Evolutionary conservation across 1,140 invertebrate genomes (phyloP).

Genomic region (Lepidurus apus): DNA sequence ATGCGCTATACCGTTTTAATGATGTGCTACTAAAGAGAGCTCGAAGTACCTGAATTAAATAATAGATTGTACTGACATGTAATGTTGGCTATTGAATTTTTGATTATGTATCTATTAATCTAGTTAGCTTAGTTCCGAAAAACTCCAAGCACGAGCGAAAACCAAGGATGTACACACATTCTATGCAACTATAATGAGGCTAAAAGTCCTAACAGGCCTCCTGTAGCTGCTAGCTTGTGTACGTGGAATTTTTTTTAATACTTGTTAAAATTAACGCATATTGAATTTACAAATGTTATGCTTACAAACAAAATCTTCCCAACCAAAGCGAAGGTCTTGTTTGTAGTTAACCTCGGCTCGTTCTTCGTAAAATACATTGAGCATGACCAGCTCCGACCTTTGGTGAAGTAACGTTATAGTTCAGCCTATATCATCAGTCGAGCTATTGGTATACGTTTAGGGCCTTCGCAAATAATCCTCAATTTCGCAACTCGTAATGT

Average conservation of each 20-base stretch:
- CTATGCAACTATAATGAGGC: slow-evolving; percentile 31
- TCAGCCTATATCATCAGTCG: no score
- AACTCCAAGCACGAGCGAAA: slow-evolving; percentile 12
- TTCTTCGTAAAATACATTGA: slow-evolving; percentile 28
- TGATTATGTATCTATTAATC: neutral
- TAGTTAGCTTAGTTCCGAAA: neutral
- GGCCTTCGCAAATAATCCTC: no score
- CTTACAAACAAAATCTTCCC: slow-evolving; percentile 25
- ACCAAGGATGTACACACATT: slow-evolving; percentile 32
- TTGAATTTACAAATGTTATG: slow-evolving; percentile 15
- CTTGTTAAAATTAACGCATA: no score
- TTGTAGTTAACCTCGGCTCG: slow-evolving; percentile 26
- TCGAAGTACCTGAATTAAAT: no score
- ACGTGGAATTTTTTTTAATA: no score
- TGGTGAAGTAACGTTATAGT: no score
- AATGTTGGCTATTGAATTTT: no score
- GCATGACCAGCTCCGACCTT: slow-evolving; percentile 26
- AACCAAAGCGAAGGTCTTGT: slow-evolving; percentile 28
- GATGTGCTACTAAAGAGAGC: no score
- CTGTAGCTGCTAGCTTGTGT: slow-evolving; percentile 38
- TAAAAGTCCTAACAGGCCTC: slow-evolving; percentile 35
- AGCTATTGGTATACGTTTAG: no score
- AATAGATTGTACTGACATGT: no score
- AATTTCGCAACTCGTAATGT: no score
- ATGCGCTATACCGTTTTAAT: no score